Evolutionary conservation across 2,797 vertebrate species (phyloP), one percentile per base, ranked within the genome.

Genomic region (Falco rusticolus): DNA sequence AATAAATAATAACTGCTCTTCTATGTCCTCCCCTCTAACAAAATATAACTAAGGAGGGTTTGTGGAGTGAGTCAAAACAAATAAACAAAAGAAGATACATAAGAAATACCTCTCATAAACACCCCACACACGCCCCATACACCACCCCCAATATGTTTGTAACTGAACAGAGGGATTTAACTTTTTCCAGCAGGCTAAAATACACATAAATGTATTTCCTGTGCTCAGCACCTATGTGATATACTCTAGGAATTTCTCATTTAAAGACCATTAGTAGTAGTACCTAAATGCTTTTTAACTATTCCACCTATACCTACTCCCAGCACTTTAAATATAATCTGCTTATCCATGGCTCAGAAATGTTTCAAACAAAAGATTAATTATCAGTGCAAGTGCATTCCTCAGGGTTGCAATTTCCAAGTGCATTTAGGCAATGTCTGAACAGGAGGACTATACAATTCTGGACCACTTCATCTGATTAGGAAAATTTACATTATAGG

Each of bases 391-490:
- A 10, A 8, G 61, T 80, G 57, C 8, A 4, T 57, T 92, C 43
- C 29, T 34, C 41, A 45, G 13, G 11, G 24, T 19, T 64, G 22
- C 1, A 7, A 21, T 75, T 87, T 92, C 25, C 16, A 14, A 1
- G 24, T 89, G 41, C 48, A 39, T 87, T 93, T 94, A 91, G 53
- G n/a, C 86, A 78, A 88, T 78, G 43, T 90, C 65, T 95, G 79
- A 88, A 88, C 65, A 14, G 61, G n/a, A 86, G 26, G 9, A 54
- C 53, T 81, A 13, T 54, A 78, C 37, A 75, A 81, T 81, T 81
- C 37, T 93, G 43, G 26, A 93, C 59, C 50, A 93, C 77, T 95
- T 95, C 18, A 84, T 88, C 65, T 86, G 54, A 94, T 96, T 84
- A 95, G 47, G 63, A 93, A 70, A 81, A 91, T 90, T 88, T 90